Conservation (phyloP, 2,888 invertebrate species). For the Amitus sp. region DNA sequence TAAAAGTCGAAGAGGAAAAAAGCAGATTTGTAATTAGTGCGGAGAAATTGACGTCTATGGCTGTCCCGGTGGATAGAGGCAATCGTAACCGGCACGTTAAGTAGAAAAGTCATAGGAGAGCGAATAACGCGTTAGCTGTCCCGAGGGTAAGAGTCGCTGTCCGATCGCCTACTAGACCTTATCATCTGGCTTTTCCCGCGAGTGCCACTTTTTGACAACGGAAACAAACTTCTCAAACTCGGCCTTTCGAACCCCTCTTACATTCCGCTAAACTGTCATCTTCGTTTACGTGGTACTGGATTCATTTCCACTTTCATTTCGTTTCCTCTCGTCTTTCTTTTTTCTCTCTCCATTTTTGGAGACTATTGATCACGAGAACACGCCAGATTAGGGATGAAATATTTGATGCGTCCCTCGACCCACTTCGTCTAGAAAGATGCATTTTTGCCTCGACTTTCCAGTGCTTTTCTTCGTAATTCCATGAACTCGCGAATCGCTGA, state of each 20-base stretch:
- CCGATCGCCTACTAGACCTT: constrained; percentile 16
- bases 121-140: constrained; percentile 54
- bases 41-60: not conserved
- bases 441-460: not conserved
- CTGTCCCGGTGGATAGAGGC: not conserved
- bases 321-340: not conserved
- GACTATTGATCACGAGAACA: constrained; percentile 1
- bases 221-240: constrained; percentile 44
- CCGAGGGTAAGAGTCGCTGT: constrained; percentile 44
- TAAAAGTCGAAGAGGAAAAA: not conserved
- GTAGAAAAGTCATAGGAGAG: constrained; percentile 15
- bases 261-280: constrained; percentile 1
- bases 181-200: constrained; percentile 40
- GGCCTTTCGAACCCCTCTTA: not conserved
- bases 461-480: not conserved
- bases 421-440: not conserved
- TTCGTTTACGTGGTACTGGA: not conserved
- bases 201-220: constrained; percentile 45
- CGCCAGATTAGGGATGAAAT: not conserved
- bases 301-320: not conserved
- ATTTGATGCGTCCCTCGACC: constrained; percentile 1
- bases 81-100: constrained; percentile 6
- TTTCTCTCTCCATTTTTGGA: not conserved
- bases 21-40: not conserved
- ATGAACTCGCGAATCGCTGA: not conserved